Evolutionary conservation across 1,140 invertebrate species (phyloP), one percentile per base, ranked within the genome.

Genomic region (Lepidurus couesii): DNA sequence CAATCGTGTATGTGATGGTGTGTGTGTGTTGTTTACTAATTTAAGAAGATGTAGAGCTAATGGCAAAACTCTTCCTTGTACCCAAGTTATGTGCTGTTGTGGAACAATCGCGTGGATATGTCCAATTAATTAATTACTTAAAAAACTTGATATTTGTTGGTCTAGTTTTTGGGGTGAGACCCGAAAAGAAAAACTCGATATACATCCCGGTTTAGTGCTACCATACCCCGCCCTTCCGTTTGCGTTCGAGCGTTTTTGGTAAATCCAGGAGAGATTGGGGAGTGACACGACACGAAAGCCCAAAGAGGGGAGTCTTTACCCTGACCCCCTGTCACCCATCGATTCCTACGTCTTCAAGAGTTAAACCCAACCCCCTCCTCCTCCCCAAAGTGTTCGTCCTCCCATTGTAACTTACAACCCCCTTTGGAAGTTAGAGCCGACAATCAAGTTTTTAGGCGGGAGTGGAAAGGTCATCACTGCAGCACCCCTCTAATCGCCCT

Each of bases 191-290:
- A 34, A 34, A 34, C 34, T 34, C 2, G 2, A 34, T 34, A 34
- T 34, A 34, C 34, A 34, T 0, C 34, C 34, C 34, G 34, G 34
- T 34, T 34, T 34, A 34, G 34, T 34, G 34, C 34, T 34, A 34
- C 34, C 21, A 21, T 65, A 65, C 53, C 53, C 53, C 53, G n/a
- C 53, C 53, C 53, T 65, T 65, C 53, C 53, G 53, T 65, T 65
- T 65, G 53, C 53, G 13, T 21, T 16, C 53, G 53, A 65, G 53
- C 53, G 53, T 65, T 65, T 65, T 13, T 5, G 53, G 53, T 65
- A 65, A 65, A 65, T 65, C 53, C 21, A 65, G 16, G 34, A 34
- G 34, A 34, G 34, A 34, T 34, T 34, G 34, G 34, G 34, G 34
- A 34, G 34, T 34, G 34, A 34, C 34, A 34, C 34, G 34, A 34